phyloP scores from a whole-genome alignment of 2,113 vertebrate genomes.

The Bubalus kerabau region DNA sequence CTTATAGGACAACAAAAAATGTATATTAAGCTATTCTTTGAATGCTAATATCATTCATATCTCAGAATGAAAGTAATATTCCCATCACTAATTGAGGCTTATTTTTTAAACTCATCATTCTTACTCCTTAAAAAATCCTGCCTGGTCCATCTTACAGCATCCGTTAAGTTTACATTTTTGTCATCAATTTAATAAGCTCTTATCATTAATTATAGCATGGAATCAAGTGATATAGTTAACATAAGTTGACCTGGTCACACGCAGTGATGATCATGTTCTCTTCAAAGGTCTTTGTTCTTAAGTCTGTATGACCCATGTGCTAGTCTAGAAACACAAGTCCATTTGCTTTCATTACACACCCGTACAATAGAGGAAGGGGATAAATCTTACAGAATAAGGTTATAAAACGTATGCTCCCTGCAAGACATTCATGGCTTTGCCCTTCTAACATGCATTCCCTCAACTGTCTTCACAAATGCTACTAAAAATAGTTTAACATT shows the following conservation, averaged over 20 bases:
- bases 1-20: not conserved
- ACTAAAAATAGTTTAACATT: not conserved
- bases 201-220: not conserved
- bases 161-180: not conserved
- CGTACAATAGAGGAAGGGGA: not conserved
- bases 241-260: not conserved
- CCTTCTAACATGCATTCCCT: not conserved
- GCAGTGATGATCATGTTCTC: not conserved
- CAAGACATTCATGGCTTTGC: not conserved
- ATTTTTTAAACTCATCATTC: not conserved
- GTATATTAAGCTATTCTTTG: not conserved
- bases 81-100: not conserved
- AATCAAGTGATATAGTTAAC: not conserved
- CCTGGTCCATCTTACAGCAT: not conserved
- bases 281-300: not conserved
- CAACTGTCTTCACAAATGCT: not conserved
- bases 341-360: not conserved
- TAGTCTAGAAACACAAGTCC: not conserved
- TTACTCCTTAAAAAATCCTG: not conserved
- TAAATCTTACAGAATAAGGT: not conserved
- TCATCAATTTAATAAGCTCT: not conserved
- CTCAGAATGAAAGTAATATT: not conserved
- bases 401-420: not conserved
- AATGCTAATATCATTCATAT: not conserved
- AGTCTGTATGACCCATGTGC: not conserved